Evolutionary conservation across 1,140 invertebrate genomes (phyloP).

Genomic region (Lucilia cuprina): DNA sequence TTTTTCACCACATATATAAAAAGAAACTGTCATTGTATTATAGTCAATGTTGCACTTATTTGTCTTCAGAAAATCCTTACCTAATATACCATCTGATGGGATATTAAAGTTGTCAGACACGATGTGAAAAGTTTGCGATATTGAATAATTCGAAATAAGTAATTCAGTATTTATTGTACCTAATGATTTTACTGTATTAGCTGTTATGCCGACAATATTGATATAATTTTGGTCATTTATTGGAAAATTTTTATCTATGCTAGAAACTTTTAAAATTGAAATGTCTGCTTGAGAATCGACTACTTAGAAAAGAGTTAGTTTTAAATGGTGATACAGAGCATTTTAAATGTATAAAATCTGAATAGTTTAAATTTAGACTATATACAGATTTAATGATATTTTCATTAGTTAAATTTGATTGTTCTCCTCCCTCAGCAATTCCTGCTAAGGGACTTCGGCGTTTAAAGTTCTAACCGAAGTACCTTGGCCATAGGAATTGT

Average conservation of each 20-base stretch:
- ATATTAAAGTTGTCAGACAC: conserved; percentile 18
- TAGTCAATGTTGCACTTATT: not conserved
- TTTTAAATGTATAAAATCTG: no score
- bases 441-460: no score
- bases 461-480: no score
- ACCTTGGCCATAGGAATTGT: no score
- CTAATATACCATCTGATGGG: conserved; percentile 36
- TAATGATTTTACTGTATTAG: not conserved
- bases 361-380: no score
- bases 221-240: not conserved
- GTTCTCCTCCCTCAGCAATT: no score
- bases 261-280: not conserved
- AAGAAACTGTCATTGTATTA: not conserved
- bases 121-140: conserved; percentile 21
- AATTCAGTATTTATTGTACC: conserved; percentile 10
- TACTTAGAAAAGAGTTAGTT: not conserved
- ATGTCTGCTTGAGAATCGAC: not conserved
- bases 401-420: no score
- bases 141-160: not conserved
- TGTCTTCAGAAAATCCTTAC: conserved; percentile 26
- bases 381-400: no score
- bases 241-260: not conserved
- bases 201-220: conserved; percentile 1
- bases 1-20: not conserved
- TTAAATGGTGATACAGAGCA: no score